phyloP scores from a whole-genome alignment of 2,888 invertebrate genomes.

The Cylindroiulus punctatus region DNA sequence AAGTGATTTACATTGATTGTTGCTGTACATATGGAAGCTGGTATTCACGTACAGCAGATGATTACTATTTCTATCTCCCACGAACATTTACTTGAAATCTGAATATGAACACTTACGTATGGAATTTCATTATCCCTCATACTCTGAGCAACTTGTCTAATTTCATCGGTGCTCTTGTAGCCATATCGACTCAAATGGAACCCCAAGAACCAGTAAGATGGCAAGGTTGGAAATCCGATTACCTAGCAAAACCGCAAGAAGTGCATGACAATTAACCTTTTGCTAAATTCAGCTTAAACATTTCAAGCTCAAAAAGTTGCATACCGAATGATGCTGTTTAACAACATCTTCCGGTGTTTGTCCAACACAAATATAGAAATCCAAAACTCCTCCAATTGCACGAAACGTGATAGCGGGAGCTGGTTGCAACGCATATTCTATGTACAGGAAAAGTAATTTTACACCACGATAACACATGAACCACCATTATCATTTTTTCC shows the following conservation, averaged over 20 bases:
- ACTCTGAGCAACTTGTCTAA: conserved; percentile 62
- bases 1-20: no score
- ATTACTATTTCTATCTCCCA: no score
- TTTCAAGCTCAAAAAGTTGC: neutral
- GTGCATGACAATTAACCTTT: no score
- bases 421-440: conserved; percentile 84
- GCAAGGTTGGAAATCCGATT: conserved; percentile 81
- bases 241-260: conserved; percentile 65
- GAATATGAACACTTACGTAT: conserved; percentile 63
- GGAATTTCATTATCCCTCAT: conserved; percentile 65
- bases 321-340: conserved; percentile 72
- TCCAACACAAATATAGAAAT: conserved; percentile 81
- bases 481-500: no score
- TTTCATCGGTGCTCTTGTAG: conserved; percentile 58
- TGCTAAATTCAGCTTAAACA: no score
- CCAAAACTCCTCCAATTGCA: conserved; percentile 82
- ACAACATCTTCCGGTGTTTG: conserved; percentile 75
- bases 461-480: no score
- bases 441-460: conserved; percentile 60
- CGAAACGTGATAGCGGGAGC: conserved; percentile 84
- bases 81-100: no score
- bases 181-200: conserved; percentile 82
- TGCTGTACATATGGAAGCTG: no score
- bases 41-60: no score
- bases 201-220: conserved; percentile 88